Evolutionary conservation across 2,113 vertebrate species (phyloP).

Genomic region (Chloropsis cyanopogon): DNA sequence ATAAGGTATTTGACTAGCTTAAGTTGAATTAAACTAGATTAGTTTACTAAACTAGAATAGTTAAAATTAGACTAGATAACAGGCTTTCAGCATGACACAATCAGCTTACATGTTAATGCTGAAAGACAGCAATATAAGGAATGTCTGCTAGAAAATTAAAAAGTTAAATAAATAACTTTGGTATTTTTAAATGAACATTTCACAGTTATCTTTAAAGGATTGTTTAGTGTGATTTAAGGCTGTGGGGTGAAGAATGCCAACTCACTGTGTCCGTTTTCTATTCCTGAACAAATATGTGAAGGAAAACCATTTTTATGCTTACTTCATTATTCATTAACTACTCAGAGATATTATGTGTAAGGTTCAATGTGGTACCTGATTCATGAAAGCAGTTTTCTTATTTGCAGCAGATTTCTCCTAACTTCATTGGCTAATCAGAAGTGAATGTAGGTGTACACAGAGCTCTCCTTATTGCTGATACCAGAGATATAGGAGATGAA

Average conservation of each 20-base stretch:
- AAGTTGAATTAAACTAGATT: neutral
- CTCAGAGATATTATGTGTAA: neutral
- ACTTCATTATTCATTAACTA: conserved; percentile 21
- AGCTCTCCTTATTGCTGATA: neutral
- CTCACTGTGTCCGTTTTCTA: neutral
- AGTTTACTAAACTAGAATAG: neutral
- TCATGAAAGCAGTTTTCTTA: neutral
- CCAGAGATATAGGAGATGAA: neutral
- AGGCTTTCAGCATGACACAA: neutral
- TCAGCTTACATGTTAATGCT: neutral
- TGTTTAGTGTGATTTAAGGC: conserved; percentile 33
- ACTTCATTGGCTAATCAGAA: neutral
- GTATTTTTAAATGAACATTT: conserved; percentile 32
- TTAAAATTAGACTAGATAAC: neutral
- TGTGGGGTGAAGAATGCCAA: neutral
- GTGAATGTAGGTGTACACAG: neutral
- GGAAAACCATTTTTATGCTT: neutral
- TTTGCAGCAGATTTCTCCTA: neutral
- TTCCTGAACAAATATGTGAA: neutral
- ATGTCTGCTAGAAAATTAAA: neutral
- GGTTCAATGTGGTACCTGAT: neutral
- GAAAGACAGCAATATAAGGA: neutral
- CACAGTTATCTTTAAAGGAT: neutral
- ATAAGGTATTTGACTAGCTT: neutral
- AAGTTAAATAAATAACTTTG: neutral